Base-by-base conservation (phyloP, 1,140 invertebrate genomes). In the Ostrea denselamellosa region DNA sequence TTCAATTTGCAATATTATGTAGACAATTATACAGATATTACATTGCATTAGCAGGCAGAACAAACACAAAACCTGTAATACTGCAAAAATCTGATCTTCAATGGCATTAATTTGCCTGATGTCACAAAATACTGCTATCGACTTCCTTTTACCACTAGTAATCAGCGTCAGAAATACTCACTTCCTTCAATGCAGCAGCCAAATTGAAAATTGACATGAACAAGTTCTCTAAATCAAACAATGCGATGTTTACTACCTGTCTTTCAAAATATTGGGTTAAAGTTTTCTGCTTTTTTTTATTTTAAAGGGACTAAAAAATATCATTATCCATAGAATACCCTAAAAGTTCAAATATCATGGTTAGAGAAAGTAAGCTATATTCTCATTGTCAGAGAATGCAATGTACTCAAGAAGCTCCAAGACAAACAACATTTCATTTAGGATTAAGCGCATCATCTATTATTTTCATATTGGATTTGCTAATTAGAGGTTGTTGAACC, bases 81-180 rank as follows among this genome's bases (percentile, higher is more conserved):
- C 12, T 34, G 10, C 9, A 19, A 14, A 19, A 14, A 62, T n/a
- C n/a, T 62, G 58, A 62, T 62, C n/a, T 5, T 1, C 4, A 77
- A 28, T 77, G 68, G 68, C 68, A 77, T 34, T 77, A 77, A 77
- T 77, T 77, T 77, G 68, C 25, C 28, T 34, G 22, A 77, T 77
- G 68, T 77, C 28, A 34, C 68, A 28, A 14, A 34, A 77, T 28
- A 77, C 28, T 77, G 22, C 28, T 12, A 68, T 68, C 7, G 22
- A 77, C 68, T 77, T 77, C 28, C 25, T 25, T 44, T 77, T 25
- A 25, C 4, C 68, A 9, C 28, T 34, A 5, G 68, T 25, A 77
- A 77, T 77, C 68, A 77, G 68, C 28, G 68, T 28, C 68, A 77
- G 28, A 34, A 44, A 77, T 28, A 34, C 17, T 17, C 28, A 25